Base-by-base conservation (phyloP, 2,888 invertebrate genomes). In the Drepanosiphum platanoidis region DNA sequence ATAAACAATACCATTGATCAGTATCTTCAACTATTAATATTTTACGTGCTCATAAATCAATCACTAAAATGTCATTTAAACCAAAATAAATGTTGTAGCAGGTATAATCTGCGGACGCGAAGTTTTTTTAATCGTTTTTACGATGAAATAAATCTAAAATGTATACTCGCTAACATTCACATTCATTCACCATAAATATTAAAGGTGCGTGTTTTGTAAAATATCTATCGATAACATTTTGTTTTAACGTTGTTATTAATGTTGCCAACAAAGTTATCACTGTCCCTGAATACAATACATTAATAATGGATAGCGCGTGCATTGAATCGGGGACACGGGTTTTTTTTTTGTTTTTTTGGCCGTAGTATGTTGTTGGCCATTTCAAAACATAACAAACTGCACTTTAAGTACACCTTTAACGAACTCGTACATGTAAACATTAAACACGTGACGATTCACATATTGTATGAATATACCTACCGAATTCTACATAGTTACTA, bases 271-370 rank as follows among this genome's bases (percentile, higher is more conserved):
- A 11, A 34, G 30, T 30, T 46, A 66, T 68, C 79, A 4, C 46
- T 34, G 79, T 68, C 46, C 68, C 68, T 34, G 66, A 46, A 32
- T 22, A 7, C 4, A n/a, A n/a, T 3, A 18, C 36, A 71, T 70
- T 58, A 71, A 39, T 3, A 36, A 80, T 80, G 36, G 27, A 27
- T 36, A 70, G 70, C 70, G 70, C 68, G 34, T 68, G 22, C 18
- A 27, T 64, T 32, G 32, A 32, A n/a, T 70, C 36, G 80, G 52
- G 70, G 68, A 70, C 68, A 80, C 52, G 36, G 22, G 18, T 61
- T 61, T 58, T 32, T 42, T 15, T 52, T 18, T 52, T 52, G 46
- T 18, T 18, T n/a, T 7, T 42, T 66, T 46, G n/a, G 32, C 32
- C 32, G 7, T 46, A 46, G 34, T 18, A 42, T 30, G 32, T 27